A percentile compares a stretch with the other conserved stretches of the same genome.
Evolutionary conservation across 2,113 vertebrate species (phyloP).

Genomic region (Kryptolebias marmoratus): DNA sequence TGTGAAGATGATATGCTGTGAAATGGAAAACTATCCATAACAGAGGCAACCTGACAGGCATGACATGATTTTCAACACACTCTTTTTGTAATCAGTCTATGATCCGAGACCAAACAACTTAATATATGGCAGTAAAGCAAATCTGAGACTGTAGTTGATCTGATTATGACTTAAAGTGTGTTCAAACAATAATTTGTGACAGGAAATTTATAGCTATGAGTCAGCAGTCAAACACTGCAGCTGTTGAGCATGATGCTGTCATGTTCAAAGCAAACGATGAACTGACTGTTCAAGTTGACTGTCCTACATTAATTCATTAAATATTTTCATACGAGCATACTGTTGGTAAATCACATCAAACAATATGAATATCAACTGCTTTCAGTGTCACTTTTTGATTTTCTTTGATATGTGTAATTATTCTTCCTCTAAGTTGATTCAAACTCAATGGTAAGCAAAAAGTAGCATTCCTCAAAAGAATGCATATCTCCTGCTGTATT

Average conservation of each 20-base stretch:
- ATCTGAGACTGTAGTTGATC: conserved; percentile 32
- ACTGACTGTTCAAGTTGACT: not conserved
- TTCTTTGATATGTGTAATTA: not conserved
- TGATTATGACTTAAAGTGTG: conserved; percentile 21
- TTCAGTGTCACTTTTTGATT: not conserved
- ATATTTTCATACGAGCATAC: not conserved
- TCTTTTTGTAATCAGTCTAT: conserved; percentile 29
- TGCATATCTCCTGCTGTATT: no score
- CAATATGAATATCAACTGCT: not conserved
- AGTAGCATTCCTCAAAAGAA: no score
- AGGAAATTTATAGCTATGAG: conserved; percentile 8
- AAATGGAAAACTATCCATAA: conserved; percentile 63
- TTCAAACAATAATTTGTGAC: conserved; percentile 33
- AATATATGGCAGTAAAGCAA: conserved; percentile 38
- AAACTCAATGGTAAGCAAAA: not conserved
- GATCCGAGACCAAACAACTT: conserved; percentile 33
- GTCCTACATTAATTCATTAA: not conserved
- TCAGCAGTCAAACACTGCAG: not conserved
- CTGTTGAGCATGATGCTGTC: not conserved
- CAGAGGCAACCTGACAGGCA: conserved; percentile 54
- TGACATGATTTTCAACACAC: conserved; percentile 28
- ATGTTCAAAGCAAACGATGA: not conserved
- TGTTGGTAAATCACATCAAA: not conserved
- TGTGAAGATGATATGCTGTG: conserved; percentile 57
- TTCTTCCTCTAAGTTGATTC: not conserved